A percentile compares a stretch with the other conserved stretches of the same genome.
phyloP scores from a whole-genome alignment of 2,888 invertebrate species.

The Drosophila formosana region DNA sequence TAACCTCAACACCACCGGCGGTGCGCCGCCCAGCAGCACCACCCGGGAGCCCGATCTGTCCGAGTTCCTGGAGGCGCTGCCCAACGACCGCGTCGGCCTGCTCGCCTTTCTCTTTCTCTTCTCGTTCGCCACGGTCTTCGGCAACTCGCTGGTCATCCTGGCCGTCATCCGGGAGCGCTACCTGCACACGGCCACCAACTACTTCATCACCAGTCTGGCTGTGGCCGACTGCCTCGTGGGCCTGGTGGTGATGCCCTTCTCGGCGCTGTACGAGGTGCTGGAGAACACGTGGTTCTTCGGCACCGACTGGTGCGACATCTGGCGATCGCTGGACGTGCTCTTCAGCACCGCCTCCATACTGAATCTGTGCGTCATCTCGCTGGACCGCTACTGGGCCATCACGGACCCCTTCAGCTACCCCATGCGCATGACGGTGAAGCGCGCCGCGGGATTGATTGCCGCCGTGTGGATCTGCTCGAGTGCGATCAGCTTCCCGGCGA shows the following conservation, averaged over 20 bases:
- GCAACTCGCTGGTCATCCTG: slow-evolving; percentile 96
- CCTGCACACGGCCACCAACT: slow-evolving; percentile 98
- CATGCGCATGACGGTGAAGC: slow-evolving; percentile 95
- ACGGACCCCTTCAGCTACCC: slow-evolving; percentile 99
- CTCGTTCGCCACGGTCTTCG: slow-evolving; percentile 96
- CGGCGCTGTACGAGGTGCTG: slow-evolving; percentile 94
- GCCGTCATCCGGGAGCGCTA: slow-evolving; percentile 97
- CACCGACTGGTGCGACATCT: slow-evolving; percentile 98
- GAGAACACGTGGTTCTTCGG: slow-evolving; percentile 98
- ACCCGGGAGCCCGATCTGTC: slow-evolving; percentile 83
- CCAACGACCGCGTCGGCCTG: slow-evolving; percentile 90
- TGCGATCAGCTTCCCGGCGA: slow-evolving; percentile 99
- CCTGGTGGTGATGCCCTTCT: slow-evolving; percentile 98
- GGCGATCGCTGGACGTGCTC: slow-evolving; percentile 98
- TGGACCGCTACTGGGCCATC: slow-evolving; percentile 99
- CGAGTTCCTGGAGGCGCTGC: slow-evolving; percentile 85
- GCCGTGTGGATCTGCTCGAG: slow-evolving; percentile 98
- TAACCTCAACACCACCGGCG: slow-evolving; percentile 38
- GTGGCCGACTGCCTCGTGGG: slow-evolving; percentile 98
- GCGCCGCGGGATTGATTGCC: slow-evolving; percentile 94
- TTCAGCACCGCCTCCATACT: slow-evolving; percentile 99
- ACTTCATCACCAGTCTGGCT: slow-evolving; percentile 98
- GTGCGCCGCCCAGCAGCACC: slow-evolving; percentile 39
- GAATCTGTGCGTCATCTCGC: slow-evolving; percentile 97
- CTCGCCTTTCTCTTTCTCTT: slow-evolving; percentile 94